Evolutionary conservation across 2,113 vertebrate species (phyloP).

Genomic region (Bos indicus): DNA sequence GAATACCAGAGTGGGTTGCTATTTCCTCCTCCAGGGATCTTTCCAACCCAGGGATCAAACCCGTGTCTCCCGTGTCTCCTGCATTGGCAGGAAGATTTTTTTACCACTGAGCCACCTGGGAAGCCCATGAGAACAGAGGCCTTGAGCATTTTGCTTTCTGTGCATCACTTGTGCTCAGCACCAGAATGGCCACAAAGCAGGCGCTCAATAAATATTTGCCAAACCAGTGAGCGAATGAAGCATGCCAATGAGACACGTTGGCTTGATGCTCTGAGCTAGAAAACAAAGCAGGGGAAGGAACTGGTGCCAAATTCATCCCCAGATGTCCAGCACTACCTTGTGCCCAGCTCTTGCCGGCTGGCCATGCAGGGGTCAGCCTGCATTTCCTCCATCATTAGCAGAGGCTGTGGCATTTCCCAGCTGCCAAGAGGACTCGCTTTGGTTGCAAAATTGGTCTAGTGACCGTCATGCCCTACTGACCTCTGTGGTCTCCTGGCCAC

Average conservation of each 20-base stretch:
- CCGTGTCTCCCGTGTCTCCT: neutral
- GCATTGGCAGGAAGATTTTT: neutral
- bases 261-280: neutral
- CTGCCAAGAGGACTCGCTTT: neutral
- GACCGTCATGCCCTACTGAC: fast-evolving
- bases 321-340: neutral
- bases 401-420: neutral
- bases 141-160: too few species aligned
- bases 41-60: neutral
- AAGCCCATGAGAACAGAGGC: neutral
- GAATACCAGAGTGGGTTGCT: neutral
- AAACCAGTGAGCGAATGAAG: neutral
- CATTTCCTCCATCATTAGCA: neutral
- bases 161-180: fast-evolving
- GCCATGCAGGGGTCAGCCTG: neutral
- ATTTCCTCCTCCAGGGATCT: neutral
- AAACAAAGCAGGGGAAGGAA: neutral
- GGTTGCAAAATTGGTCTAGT: neutral
- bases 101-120: neutral
- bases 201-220: neutral
- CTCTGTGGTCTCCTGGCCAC: neutral
- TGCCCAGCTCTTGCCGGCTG: too few species aligned
- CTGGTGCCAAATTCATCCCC: fast-evolving
- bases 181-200: neutral
- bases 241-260: neutral